Conservation (phyloP, 2,888 invertebrate genomes). For the Phania funesta region DNA sequence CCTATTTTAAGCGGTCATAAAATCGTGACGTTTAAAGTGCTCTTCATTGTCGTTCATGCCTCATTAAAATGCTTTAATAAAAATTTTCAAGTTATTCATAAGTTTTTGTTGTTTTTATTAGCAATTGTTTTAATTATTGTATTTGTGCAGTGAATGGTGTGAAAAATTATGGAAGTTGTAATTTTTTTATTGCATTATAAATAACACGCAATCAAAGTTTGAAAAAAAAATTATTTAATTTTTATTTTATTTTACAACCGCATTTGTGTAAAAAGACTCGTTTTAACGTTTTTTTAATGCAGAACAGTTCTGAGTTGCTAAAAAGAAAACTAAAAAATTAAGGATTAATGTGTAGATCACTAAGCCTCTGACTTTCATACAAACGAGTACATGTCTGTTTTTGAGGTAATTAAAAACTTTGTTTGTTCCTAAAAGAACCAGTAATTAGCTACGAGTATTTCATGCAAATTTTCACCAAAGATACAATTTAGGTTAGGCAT, state of each 20-base stretch:
- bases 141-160: conserved; percentile 67
- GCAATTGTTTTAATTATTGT: conserved; percentile 61
- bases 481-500: too few relatives aligned
- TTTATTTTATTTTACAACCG: conserved; percentile 8
- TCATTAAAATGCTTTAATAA: neutral
- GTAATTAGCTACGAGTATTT: too few relatives aligned
- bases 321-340: neutral
- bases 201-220: conserved; percentile 49
- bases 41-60: neutral
- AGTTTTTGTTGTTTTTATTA: conserved; percentile 5
- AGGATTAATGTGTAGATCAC: neutral
- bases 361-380: neutral
- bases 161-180: conserved; percentile 67
- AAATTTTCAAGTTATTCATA: neutral
- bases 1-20: too few relatives aligned
- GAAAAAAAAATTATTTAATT: conserved; percentile 3
- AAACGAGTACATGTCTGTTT: too few relatives aligned
- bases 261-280: neutral
- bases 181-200: conserved; percentile 55
- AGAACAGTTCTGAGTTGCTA: neutral
- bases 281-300: neutral
- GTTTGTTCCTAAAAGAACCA: too few relatives aligned
- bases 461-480: too few relatives aligned
- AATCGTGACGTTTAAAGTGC: too few relatives aligned
- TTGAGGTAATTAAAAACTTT: too few relatives aligned